Evolutionary conservation across 2,888 invertebrate genomes (phyloP).

Genomic region (Vanessa cardui): DNA sequence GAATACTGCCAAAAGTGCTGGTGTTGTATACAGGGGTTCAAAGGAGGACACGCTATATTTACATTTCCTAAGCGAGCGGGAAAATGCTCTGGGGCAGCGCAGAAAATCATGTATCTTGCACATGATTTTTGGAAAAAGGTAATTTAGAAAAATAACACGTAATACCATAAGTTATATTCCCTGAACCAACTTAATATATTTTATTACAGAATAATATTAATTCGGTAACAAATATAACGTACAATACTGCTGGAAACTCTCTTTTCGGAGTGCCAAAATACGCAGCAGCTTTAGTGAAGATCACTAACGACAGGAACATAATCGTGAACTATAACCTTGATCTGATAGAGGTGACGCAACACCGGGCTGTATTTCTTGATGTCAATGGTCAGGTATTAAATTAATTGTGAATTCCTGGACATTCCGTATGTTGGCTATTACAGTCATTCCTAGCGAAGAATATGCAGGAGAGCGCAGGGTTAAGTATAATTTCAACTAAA

Average conservation of each 20-base stretch:
- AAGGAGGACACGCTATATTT: conserved; percentile 92
- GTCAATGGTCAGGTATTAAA: conserved; percentile 72
- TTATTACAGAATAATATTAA: conserved; percentile 85
- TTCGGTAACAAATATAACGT: conserved; percentile 87
- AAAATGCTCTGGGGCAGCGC: conserved; percentile 98
- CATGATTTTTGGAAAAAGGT: conserved; percentile 93
- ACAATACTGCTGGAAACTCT: conserved; percentile 90
- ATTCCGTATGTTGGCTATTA: too few species aligned
- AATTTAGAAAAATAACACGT: background rate
- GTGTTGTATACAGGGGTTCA: conserved; percentile 85
- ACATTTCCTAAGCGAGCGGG: conserved; percentile 94
- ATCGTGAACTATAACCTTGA: conserved; percentile 88
- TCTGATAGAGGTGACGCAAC: conserved; percentile 88
- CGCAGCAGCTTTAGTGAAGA: conserved; percentile 88
- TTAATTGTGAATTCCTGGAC: background rate
- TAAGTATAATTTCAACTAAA: too few species aligned
- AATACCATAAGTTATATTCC: background rate
- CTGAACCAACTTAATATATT: too few species aligned
- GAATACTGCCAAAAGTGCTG: conserved; percentile 90
- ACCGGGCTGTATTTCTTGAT: conserved; percentile 90
- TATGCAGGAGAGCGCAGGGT: too few species aligned
- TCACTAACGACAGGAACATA: conserved; percentile 87
- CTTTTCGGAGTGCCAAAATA: conserved; percentile 96
- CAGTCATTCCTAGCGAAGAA: too few species aligned
- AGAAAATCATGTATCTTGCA: conserved; percentile 96